A percentile compares a stretch with the other conserved stretches of the same genome.
phyloP scores from a whole-genome alignment of 2,797 vertebrate species.

The Amazona finschi region DNA sequence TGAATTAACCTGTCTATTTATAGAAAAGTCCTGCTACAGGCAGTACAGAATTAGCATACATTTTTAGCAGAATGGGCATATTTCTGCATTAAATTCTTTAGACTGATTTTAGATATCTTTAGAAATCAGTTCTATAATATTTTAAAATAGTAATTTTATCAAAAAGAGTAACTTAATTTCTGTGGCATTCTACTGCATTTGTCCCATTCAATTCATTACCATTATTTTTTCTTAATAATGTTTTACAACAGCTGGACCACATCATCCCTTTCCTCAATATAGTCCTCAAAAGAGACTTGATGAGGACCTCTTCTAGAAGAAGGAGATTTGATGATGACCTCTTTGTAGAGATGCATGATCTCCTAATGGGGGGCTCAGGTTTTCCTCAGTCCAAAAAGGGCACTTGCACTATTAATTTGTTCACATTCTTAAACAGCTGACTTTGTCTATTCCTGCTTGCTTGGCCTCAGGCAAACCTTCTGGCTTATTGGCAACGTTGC shows the following conservation, averaged over 20 bases:
- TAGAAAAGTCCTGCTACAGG: background rate
- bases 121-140: background rate
- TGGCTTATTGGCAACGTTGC: background rate
- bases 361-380: background rate
- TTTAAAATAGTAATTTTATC: background rate
- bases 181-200: background rate
- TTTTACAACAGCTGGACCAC: background rate
- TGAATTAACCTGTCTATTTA: background rate
- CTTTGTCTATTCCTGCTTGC: background rate
- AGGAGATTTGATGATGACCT: background rate
- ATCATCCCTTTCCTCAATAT: background rate
- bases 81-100: background rate
- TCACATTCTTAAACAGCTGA: constrained; percentile 1
- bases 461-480: constrained; percentile 35
- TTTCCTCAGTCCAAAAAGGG: background rate
- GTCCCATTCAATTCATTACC: background rate
- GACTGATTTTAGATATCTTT: background rate
- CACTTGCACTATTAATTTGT: background rate
- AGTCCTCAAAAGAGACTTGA: background rate
- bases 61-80: background rate
- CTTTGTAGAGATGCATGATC: background rate
- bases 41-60: background rate
- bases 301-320: background rate
- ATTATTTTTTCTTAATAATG: background rate
- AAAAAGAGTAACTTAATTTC: background rate